phyloP scores from a whole-genome alignment of 2,888 invertebrate species.

The Thecophora atra region DNA sequence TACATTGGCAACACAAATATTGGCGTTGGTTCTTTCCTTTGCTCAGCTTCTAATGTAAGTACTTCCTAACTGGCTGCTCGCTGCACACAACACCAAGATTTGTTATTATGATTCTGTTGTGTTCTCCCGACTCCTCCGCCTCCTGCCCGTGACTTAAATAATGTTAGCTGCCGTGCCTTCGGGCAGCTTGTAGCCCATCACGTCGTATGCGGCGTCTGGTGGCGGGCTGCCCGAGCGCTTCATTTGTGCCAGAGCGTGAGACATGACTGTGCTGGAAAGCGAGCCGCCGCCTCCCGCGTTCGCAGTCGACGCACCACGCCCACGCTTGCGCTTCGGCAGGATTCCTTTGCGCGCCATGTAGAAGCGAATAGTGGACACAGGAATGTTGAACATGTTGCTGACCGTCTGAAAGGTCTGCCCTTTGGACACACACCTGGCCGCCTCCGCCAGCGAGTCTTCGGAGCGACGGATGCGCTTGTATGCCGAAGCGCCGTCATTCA shows the following conservation, averaged over 20 bases:
- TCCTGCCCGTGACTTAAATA: slow-evolving; percentile 11
- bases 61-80: no score
- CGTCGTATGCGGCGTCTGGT: slow-evolving; percentile 74
- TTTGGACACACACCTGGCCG: slow-evolving; percentile 86
- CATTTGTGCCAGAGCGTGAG: slow-evolving; percentile 53
- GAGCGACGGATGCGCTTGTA: slow-evolving; percentile 74
- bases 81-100: not conserved
- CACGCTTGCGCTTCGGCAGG: slow-evolving; percentile 79
- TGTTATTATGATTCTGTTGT: not conserved
- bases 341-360: slow-evolving; percentile 90
- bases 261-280: slow-evolving; percentile 46
- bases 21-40: slow-evolving; percentile 17
- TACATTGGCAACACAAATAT: slow-evolving; percentile 18
- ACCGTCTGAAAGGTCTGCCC: slow-evolving; percentile 89
- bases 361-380: slow-evolving; percentile 86
- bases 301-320: slow-evolving; percentile 71
- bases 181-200: slow-evolving; percentile 80
- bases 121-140: not conserved
- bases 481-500: slow-evolving; percentile 41
- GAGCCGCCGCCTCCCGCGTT: slow-evolving; percentile 38
- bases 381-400: slow-evolving; percentile 87
- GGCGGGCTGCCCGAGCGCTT: slow-evolving; percentile 72
- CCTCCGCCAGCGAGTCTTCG: slow-evolving; percentile 79
- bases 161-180: slow-evolving; percentile 55
- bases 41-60: no score